phyloP scores from a whole-genome alignment of 2,888 invertebrate species.

The Cataglyphis cursor region DNA sequence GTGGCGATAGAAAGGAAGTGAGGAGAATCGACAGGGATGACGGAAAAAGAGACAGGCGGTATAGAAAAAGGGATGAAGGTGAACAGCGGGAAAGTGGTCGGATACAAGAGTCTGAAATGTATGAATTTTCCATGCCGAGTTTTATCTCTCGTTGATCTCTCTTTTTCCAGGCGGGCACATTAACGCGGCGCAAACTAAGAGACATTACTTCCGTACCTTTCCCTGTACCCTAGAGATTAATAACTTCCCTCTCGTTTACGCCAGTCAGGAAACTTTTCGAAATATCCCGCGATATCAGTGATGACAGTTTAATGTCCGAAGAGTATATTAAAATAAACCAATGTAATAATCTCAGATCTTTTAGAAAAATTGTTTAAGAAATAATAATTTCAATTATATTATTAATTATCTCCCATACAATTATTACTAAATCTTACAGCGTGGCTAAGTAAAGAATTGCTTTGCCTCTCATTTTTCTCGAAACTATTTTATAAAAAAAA shows the following conservation, averaged over 20 bases:
- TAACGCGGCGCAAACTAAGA: constrained; percentile 69
- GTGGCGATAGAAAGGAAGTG: constrained; percentile 14
- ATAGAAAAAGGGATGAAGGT: constrained; percentile 10
- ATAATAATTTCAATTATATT: not conserved
- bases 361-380: not conserved
- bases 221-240: constrained; percentile 65
- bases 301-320: constrained; percentile 10
- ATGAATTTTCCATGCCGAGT: constrained; percentile 72
- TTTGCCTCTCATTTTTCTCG: not conserved
- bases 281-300: constrained; percentile 32
- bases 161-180: constrained; percentile 57
- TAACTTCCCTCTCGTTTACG: constrained; percentile 69
- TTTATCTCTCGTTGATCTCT: constrained; percentile 60
- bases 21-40: constrained; percentile 35
- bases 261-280: constrained; percentile 59
- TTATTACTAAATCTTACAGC: not conserved
- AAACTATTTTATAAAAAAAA: constrained; percentile 10
- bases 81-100: constrained; percentile 59
- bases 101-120: constrained; percentile 65
- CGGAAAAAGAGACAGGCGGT: constrained; percentile 7
- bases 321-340: constrained; percentile 26
- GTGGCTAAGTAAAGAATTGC: not conserved
- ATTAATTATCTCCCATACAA: not conserved
- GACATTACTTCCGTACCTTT: constrained; percentile 62
- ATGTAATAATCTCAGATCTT: not conserved